Evolutionary conservation across 92 coral and sea anemone species (phyloP).

Genomic region (Diadumene lineata): DNA sequence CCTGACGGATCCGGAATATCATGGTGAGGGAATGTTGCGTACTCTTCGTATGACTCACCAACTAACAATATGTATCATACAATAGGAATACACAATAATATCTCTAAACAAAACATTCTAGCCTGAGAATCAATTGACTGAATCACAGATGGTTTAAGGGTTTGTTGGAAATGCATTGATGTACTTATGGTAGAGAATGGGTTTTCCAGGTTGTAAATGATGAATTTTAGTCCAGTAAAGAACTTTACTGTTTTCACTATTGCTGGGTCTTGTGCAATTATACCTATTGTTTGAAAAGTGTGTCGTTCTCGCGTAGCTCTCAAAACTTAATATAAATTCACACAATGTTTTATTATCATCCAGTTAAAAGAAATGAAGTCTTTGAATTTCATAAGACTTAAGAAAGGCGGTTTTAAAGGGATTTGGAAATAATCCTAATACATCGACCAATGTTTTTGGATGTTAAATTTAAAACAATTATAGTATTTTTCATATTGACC

Average conservation of each 20-base stretch:
- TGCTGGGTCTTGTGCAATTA: slow-evolving; percentile 62
- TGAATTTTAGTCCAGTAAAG: slow-evolving; percentile 43
- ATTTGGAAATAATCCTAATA: not conserved
- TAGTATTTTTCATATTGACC: slow-evolving; percentile 34
- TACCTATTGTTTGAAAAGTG: slow-evolving; percentile 64
- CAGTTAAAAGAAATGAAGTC: not conserved
- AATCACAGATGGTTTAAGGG: slow-evolving; percentile 35
- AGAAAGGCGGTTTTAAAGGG: not conserved
- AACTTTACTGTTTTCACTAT: slow-evolving; percentile 33
- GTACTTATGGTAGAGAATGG: slow-evolving; percentile 18
- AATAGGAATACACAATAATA: no score
- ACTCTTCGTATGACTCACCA: not conserved
- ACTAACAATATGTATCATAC: no score
- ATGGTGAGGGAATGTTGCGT: not conserved
- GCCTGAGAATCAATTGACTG: slow-evolving; percentile 29
- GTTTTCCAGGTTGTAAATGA: slow-evolving; percentile 20
- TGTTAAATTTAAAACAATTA: not conserved
- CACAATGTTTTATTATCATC: slow-evolving; percentile 21
- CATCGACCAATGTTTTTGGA: not conserved
- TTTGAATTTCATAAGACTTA: not conserved
- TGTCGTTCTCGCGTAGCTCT: slow-evolving; percentile 51
- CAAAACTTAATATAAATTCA: slow-evolving; percentile 55
- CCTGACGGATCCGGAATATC: slow-evolving; percentile 29
- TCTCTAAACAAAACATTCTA: no score
- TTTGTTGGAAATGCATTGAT: not conserved